Evolutionary conservation across 1,140 invertebrate species (phyloP), one percentile per base, ranked within the genome.

Genomic region (Drepana arcuata): DNA sequence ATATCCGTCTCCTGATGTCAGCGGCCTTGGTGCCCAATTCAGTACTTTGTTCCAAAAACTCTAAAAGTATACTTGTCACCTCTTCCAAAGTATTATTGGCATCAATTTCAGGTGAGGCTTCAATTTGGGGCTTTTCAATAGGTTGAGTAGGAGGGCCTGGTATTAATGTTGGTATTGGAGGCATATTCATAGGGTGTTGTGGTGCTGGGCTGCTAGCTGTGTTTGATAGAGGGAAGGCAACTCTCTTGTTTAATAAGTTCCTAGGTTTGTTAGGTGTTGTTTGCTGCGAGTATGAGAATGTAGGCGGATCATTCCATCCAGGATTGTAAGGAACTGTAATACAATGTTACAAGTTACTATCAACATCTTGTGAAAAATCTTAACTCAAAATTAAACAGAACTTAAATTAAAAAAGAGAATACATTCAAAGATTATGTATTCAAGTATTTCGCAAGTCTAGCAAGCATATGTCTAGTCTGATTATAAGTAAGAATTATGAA

Each of bases 251-350:
- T 7, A 86, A 57, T 41, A 82, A 68, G 38, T 73, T 78, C 34
- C 78, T 70, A 7, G 74, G 74, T 44, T 80, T 77, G 33, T 66
- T 72, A 11, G 71, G 68, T 15, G 79, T 68, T 4, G 64, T 46
- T 34, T 74, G 65, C 38, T 74, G 68, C 12, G 63, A 36, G 21
- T 77, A 84, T 5, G 78, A 60, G 34, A 86, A 71, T 23, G 64
- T 75, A 12, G 85, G 85, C n/a, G 85, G 85, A 55, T 86, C 85
- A 47, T 86, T 86, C 85, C 85, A 86, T 7, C 85, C 85, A 16
- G 84, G 85, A 46, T 85, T 83, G 28, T 70, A 74, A 9, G 67
- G 42, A 11, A 57, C 79, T 83, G 57, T 34, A 81, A 74, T 45
- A 39, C 14, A 55, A 40, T n/a, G n/a, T n/a, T n/a, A n/a, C n/a